These are phyloP conservation scores for Esox lucius DNA, from an alignment of 2,797 vertebrate genomes.

Conservation along the genomic window DNA sequence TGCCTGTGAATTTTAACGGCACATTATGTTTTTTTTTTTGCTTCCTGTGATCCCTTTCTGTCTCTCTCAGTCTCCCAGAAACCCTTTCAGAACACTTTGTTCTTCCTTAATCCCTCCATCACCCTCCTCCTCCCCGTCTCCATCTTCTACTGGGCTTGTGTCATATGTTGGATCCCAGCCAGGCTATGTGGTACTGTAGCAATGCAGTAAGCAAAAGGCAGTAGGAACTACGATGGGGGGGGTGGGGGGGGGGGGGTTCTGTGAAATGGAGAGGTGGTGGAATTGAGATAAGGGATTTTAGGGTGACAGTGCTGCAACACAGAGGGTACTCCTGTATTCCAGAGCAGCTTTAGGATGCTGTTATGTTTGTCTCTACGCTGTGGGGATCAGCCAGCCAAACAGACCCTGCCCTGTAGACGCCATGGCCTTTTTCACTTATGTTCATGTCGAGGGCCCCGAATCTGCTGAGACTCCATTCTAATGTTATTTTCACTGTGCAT, in stretches of 20 bases:
- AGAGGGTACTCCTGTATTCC: conserved; percentile 34
- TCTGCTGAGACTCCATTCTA: too few relatives aligned
- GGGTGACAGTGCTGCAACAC: conserved; percentile 35
- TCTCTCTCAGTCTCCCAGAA: conserved; percentile 1
- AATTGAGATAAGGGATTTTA: conserved; percentile 31
- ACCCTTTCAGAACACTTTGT: conserved; percentile 16
- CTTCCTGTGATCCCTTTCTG: conserved; percentile 5
- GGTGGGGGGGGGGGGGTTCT: not conserved
- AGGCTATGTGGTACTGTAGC: conserved; percentile 1
- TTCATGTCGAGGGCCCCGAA: too few relatives aligned
- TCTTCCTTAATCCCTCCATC: not conserved
- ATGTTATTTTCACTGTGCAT: too few relatives aligned
- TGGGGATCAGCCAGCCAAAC: conserved; percentile 26
- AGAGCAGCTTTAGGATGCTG: conserved; percentile 40
- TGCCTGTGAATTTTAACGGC: conserved; percentile 14
- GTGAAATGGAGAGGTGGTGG: too few relatives aligned
- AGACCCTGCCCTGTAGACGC: conserved; percentile 49
- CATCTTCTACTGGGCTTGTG: not conserved
- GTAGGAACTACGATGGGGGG: not conserved
- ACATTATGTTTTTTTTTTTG: not conserved
- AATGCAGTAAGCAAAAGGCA: not conserved
- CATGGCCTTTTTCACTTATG: too few relatives aligned
- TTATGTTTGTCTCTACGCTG: conserved; percentile 33
- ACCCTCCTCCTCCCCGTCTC: not conserved
- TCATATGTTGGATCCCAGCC: conserved; percentile 16